Evolutionary conservation across 1,140 invertebrate genomes (phyloP), one percentile per base, ranked within the genome.

Genomic region (Trichomalopsis sarcophagae): DNA sequence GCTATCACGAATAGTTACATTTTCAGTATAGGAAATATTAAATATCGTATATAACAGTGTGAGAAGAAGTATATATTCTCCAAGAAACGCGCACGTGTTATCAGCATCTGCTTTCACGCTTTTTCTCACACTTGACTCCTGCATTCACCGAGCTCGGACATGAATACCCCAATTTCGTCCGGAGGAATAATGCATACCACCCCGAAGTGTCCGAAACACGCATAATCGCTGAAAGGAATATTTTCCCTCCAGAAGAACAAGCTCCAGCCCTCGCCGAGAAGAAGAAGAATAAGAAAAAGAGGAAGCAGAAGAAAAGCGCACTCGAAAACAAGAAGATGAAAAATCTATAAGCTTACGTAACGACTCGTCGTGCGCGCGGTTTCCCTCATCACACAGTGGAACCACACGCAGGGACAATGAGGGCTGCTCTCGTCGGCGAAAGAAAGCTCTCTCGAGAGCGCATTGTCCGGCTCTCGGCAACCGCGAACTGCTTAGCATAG

Each of bases 101-200:
- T 62, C 55, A 21, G 4, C 55, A 14, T 5, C 55, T 62, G 17
- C 55, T 62, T 62, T 62, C 55, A 62, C 21, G 55, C 14, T 47
- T 83, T 47, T 79, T 81, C 27, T 84, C 75, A 66, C 76, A 66
- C 76, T 84, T 47, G 76, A 36, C 6, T 71, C 33, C 14, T 79
- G 62, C 55, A 76, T 88, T 71, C 23, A n/a, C 21, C 23, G 1
- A 4, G 5, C 27, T 71, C 30, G 55, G 55, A 62, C 21, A n/a
- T n/a, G 55, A 62, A n/a, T 62, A 62, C 21, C n/a, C 55, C 55
- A n/a, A n/a, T n/a, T 62, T n/a, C 55, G 2, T 21, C 4, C 55
- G 3, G 21, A 7, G 6, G 17, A 5, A 44, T 44, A 62, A 17
- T 17, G 21, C 21, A 79, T 62, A 84, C 77, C 86, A 84, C 85